These are phyloP conservation scores for Dromococcyx pavoninus DNA, from an alignment of 2,797 vertebrate species.

Conservation along the genomic window DNA sequence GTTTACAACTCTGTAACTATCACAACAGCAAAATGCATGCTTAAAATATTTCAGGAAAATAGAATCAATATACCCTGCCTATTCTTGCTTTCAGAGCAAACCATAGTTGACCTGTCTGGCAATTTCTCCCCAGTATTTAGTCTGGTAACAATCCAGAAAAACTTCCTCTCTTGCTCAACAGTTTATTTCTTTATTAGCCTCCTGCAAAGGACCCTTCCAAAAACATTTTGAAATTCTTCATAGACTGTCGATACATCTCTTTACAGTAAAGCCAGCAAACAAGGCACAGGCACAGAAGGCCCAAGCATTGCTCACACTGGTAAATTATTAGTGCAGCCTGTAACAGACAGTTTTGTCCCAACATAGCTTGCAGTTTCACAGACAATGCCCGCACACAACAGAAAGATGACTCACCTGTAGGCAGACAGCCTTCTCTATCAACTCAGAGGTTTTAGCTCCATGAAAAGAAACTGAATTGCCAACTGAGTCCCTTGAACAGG, in stretches of 20 bases:
- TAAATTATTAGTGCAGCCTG: not conserved
- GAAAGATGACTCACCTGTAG: not conserved
- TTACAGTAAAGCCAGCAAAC: not conserved
- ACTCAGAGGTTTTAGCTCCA: not conserved
- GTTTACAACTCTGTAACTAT: not conserved
- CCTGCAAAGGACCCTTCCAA: not conserved
- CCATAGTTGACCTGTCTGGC: not conserved
- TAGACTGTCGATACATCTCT: not conserved
- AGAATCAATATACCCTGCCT: no score
- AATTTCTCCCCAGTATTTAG: not conserved
- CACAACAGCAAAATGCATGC: not conserved
- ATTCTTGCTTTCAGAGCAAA: not conserved
- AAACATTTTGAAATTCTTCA: not conserved
- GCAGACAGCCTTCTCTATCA: fast-evolving
- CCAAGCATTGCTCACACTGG: not conserved
- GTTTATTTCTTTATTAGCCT: not conserved
- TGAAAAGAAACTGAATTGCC: not conserved
- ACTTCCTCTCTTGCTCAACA: not conserved
- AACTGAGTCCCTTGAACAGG: not conserved
- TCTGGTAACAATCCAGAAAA: not conserved
- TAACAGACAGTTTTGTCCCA: not conserved
- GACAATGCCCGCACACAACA: not conserved
- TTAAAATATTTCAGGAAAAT: not conserved
- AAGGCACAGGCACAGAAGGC: not conserved
- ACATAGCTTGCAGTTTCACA: not conserved